Evolutionary conservation across 1,140 invertebrate species (phyloP), one percentile per base, ranked within the genome.

Genomic region (Bombyx mandarina): DNA sequence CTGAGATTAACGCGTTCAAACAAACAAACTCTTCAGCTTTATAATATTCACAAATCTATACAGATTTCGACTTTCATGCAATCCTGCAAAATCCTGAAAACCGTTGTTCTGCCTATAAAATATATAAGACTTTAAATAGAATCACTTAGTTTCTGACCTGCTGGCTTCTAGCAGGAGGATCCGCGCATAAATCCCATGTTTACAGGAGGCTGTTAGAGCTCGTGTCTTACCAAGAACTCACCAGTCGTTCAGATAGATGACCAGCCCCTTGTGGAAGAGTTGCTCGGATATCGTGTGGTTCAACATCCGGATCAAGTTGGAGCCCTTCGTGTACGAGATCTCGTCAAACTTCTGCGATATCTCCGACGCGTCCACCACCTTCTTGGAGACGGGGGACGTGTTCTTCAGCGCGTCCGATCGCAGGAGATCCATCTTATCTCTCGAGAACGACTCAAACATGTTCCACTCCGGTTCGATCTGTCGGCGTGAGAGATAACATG

Each of bases 291-390:
- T 87, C 42, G 94, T 92, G 60, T 94, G 90, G 58, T 93, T 91
- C 66, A 97, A 86, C 95, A 97, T 97, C 52, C 94, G 82, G 46
- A 97, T 90, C 4, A 97, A 82, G 55, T 93, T 93, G 0, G 91
- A 94, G 65, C 94, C 95, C 90, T 98, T 98, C 1, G 88, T 89
- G 73, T 98, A 98, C 0, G 95, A 95, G 43, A 98, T 96, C 3
- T 90, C 89, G 79, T 97, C 94, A 75, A 97, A 98, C 52, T 95
- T 93, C 77, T 93, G 91, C 46, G 90, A 90, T 57, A 98, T 96
- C 83, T 97, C 92, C 8, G 88, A 88, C 1, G 93, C 93, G 61
- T 92, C 92, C 5, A 89, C 72, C 2, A 97, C 94, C 22, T 91
- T 84, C 1, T 93, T 80, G 0, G 90, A 91, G 46, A 94, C 90